Evolutionary conservation across 2,888 invertebrate species (phyloP).

Genomic region (Oscheius sp.): DNA sequence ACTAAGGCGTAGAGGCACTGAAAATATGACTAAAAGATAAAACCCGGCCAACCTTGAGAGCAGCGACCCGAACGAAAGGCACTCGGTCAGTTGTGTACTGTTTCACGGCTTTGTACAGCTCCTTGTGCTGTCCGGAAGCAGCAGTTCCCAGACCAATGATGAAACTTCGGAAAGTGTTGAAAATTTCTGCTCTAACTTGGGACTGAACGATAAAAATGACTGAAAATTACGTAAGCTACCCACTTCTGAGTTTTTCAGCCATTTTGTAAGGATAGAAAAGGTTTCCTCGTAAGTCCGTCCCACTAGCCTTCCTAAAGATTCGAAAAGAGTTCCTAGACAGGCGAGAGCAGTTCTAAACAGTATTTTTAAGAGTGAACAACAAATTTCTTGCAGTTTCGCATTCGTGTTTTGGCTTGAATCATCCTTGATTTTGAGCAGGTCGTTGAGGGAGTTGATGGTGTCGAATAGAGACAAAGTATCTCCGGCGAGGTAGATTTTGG

Average conservation of each 20-base stretch:
- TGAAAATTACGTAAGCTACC: background rate
- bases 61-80: constrained; percentile 90
- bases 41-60: constrained; percentile 80
- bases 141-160: constrained; percentile 92
- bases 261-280: constrained; percentile 88
- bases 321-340: constrained; percentile 93
- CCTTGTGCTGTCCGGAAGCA: constrained; percentile 86
- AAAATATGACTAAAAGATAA: background rate
- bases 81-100: constrained; percentile 90
- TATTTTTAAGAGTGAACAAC: background rate
- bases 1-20: constrained; percentile 89
- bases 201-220: constrained; percentile 77
- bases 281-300: constrained; percentile 98
- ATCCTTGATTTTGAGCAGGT: constrained; percentile 94
- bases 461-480: constrained; percentile 96
- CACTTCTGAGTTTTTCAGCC: constrained; percentile 87
- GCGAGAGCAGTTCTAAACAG: constrained; percentile 88
- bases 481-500: constrained; percentile 82
- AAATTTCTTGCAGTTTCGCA: constrained; percentile 86
- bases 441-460: constrained; percentile 97
- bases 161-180: constrained; percentile 94
- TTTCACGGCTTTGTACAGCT: constrained; percentile 89
- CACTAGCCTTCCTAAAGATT: constrained; percentile 97
- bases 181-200: constrained; percentile 93
- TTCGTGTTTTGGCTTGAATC: constrained; percentile 80